A percentile compares a stretch with the other conserved stretches of the same genome.
phyloP scores from a whole-genome alignment of 2,888 invertebrate genomes.

The Drosophila dives region DNA sequence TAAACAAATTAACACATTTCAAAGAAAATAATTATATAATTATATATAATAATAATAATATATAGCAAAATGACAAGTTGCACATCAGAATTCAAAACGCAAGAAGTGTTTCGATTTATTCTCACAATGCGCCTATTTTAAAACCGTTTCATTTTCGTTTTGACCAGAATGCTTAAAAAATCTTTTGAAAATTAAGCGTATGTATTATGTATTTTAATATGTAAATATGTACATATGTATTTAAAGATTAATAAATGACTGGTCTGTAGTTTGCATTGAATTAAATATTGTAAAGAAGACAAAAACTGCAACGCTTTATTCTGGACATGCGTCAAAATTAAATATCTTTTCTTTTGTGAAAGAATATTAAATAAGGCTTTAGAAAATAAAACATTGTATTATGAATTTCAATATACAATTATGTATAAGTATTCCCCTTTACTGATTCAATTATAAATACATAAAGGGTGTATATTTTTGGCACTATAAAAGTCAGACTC shows the following conservation, averaged over 20 bases:
- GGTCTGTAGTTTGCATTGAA: no score
- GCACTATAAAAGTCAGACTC: conserved; percentile 37
- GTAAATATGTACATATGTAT: neutral
- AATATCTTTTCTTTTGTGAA: neutral
- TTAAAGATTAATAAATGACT: no score
- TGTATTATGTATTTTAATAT: neutral
- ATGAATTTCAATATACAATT: neutral
- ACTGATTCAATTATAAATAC: neutral
- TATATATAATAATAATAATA: neutral
- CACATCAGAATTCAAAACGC: conserved; percentile 14
- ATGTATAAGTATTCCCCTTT: neutral
- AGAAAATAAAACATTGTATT: neutral
- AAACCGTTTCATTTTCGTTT: neutral
- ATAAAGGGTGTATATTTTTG: neutral
- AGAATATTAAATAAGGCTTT: neutral
- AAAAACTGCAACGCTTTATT: conserved; percentile 40
- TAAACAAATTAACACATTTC: neutral
- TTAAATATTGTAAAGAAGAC: neutral
- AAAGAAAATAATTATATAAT: neutral
- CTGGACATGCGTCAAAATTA: neutral
- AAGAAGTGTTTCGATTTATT: conserved; percentile 32
- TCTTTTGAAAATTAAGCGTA: neutral
- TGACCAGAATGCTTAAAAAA: neutral
- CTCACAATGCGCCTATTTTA: neutral
- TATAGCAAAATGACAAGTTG: neutral